Percentiles rank a stretch among this genome's conserved stretches.
phyloP scores from a whole-genome alignment of 2,888 invertebrate species.

The Megamerina dolium region DNA sequence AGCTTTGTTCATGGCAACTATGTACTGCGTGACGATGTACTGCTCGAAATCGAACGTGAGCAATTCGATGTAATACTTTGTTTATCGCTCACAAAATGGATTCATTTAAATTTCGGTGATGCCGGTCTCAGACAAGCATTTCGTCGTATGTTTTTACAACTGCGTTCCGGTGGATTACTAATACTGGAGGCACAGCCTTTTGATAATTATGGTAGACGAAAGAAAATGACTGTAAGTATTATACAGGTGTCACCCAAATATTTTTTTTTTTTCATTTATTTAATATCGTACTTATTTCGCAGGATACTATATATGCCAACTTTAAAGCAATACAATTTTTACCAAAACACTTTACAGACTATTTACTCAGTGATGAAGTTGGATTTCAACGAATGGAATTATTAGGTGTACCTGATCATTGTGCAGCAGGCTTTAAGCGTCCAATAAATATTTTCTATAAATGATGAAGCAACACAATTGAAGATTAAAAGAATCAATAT shows the following conservation, averaged over 20 bases:
- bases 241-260: not conserved
- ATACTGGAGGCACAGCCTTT: constrained; percentile 80
- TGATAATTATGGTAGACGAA: constrained; percentile 68
- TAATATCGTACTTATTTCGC: constrained; percentile 11
- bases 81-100: constrained; percentile 84
- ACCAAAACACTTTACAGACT: constrained; percentile 65
- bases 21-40: constrained; percentile 66
- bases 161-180: constrained; percentile 70
- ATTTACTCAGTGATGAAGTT: constrained; percentile 59
- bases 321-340: constrained; percentile 57
- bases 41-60: constrained; percentile 64
- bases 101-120: constrained; percentile 86
- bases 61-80: constrained; percentile 81
- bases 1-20: constrained; percentile 76
- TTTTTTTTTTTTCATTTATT: not conserved
- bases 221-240: constrained; percentile 57
- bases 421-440: constrained; percentile 59
- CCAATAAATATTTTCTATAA: constrained; percentile 52
- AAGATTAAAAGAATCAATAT: too few species aligned
- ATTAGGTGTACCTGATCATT: constrained; percentile 58
- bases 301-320: constrained; percentile 45
- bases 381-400: constrained; percentile 61
- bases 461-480: constrained; percentile 2
- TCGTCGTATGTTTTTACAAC: constrained; percentile 68
- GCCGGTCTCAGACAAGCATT: constrained; percentile 75